Percentiles rank a stretch among this genome's conserved stretches.
These are phyloP conservation scores for Daubentonia madagascariensis DNA, from an alignment of 2,113 vertebrate genomes.

Conservation along the genomic window DNA sequence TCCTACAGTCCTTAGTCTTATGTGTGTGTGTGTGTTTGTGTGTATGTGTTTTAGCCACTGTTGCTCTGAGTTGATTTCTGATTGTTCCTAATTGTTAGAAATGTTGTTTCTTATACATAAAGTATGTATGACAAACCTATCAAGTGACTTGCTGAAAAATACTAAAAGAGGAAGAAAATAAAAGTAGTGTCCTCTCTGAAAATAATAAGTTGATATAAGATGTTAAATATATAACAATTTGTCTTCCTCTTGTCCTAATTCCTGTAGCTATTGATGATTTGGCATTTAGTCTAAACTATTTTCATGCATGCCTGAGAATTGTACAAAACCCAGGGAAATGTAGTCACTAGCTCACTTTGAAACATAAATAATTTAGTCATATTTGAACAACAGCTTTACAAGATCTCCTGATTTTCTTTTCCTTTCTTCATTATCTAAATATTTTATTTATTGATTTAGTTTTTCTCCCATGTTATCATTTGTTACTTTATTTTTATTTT, in stretches of 20 bases:
- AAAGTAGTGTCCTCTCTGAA: neutral
- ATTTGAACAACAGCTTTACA: neutral
- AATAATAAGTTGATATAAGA: neutral
- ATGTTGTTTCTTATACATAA: conserved; percentile 22
- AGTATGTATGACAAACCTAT: neutral
- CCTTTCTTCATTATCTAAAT: neutral
- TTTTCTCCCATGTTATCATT: neutral
- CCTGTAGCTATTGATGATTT: neutral
- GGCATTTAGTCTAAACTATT: neutral
- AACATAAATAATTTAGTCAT: neutral
- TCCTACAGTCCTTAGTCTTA: neutral
- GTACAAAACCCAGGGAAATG: neutral
- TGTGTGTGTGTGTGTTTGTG: neutral
- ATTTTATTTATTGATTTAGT: neutral
- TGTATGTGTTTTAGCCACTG: neutral
- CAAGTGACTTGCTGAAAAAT: neutral
- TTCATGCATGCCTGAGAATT: neutral
- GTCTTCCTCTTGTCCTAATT: neutral
- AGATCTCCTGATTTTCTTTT: neutral
- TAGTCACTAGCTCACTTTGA: neutral
- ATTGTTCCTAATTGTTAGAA: neutral
- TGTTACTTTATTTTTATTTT: conserved; percentile 18
- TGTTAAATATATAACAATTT: neutral
- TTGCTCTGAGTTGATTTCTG: conserved; percentile 3
- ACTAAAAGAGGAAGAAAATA: neutral